phyloP scores from a whole-genome alignment of 2,113 vertebrate species.

The Anoplopoma fimbria region DNA sequence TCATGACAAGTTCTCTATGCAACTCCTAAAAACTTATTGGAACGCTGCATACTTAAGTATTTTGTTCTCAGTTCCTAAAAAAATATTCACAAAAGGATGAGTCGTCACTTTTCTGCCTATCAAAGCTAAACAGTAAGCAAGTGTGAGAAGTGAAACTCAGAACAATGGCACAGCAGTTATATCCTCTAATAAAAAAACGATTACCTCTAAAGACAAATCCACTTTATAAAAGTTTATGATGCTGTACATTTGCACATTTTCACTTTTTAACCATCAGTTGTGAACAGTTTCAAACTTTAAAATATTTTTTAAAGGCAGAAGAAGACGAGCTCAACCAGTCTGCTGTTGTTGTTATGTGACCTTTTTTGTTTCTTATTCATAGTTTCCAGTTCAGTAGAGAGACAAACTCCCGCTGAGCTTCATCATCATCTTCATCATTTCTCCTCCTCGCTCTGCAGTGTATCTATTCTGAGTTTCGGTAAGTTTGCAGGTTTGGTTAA shows the following conservation, averaged over 20 bases:
- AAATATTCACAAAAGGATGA: no score
- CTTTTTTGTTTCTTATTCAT: not conserved
- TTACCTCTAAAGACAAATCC: not conserved
- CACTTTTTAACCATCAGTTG: not conserved
- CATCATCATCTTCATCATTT: not conserved
- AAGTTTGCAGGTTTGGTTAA: not conserved
- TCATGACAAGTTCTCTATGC: not conserved
- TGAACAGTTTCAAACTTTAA: no score
- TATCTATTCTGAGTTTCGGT: not conserved
- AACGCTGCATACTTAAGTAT: no score
- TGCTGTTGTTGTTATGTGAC: not conserved
- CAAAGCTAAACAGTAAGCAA: no score
- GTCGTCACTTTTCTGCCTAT: not conserved
- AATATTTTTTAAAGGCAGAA: not conserved
- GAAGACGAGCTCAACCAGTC: no score
- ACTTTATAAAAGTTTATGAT: not conserved
- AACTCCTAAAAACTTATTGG: not conserved
- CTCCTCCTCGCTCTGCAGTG: not conserved
- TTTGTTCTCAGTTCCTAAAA: not conserved
- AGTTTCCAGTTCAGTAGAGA: not conserved
- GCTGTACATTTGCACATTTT: not conserved
- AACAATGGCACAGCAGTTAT: not conserved
- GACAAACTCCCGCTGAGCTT: not conserved
- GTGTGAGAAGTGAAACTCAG: slow-evolving; percentile 1
- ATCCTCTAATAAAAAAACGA: not conserved